These are phyloP conservation scores for Dynastes maya DNA, from an alignment of 2,888 invertebrate species.

Conservation along the genomic window DNA sequence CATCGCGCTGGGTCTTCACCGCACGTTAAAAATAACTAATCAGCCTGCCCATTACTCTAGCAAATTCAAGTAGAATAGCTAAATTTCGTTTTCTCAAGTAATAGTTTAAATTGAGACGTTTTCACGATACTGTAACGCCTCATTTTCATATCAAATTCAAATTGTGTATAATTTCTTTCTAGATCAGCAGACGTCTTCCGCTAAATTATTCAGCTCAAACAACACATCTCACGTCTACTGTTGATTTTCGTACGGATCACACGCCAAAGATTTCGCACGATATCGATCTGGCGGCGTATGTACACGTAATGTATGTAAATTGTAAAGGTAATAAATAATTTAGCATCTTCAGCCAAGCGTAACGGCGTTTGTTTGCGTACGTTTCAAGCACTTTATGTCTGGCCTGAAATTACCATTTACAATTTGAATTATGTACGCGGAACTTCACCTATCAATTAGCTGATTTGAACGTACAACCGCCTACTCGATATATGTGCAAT, in stretches of 20 bases:
- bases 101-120: too few species aligned
- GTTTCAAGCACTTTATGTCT: conserved; percentile 8
- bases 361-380: conserved; percentile 13
- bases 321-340: conserved; percentile 41
- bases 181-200: conserved; percentile 11
- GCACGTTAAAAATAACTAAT: too few species aligned
- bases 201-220: conserved; percentile 19
- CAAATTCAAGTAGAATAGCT: too few species aligned
- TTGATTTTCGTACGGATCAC: conserved; percentile 8
- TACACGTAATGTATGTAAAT: conserved; percentile 23
- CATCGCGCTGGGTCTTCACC: too few species aligned
- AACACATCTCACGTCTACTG: conserved; percentile 3
- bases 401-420: conserved; percentile 15
- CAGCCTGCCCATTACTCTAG: too few species aligned
- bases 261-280: conserved; percentile 8
- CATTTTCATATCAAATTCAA: not conserved
- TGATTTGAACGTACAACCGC: conserved; percentile 8
- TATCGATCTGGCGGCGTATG: conserved; percentile 15
- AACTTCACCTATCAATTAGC: conserved; percentile 35
- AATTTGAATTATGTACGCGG: conserved; percentile 35
- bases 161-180: conserved; percentile 8
- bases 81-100: too few species aligned
- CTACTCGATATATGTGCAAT: not conserved
- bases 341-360: conserved; percentile 34
- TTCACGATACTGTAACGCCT: too few species aligned